These are phyloP conservation scores for Dallia pectoralis DNA, from an alignment of 2,797 vertebrate genomes.

Conservation along the genomic window DNA sequence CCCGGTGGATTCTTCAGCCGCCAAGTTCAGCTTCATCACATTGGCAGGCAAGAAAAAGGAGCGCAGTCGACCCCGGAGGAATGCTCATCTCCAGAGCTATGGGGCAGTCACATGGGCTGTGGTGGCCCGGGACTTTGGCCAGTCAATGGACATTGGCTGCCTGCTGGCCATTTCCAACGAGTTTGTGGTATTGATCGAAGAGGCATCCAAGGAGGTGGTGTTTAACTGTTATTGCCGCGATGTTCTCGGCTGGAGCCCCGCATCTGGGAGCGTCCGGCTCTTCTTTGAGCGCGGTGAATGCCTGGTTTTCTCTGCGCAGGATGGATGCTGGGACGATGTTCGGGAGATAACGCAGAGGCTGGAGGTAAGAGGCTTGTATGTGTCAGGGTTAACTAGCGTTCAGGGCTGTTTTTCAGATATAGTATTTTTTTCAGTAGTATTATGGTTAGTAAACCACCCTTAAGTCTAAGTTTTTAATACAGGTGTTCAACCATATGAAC, in stretches of 20 bases:
- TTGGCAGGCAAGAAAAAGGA: conserved; percentile 84
- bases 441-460: background rate
- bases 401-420: background rate
- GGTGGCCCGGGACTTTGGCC: conserved; percentile 78
- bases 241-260: conserved; percentile 85
- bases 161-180: conserved; percentile 84
- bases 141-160: conserved; percentile 79
- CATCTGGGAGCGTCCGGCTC: conserved; percentile 77
- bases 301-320: conserved; percentile 74
- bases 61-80: conserved; percentile 76
- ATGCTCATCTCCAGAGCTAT: conserved; percentile 77
- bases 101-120: conserved; percentile 84
- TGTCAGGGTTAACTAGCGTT: background rate
- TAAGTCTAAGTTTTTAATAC: background rate
- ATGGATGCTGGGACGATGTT: conserved; percentile 76
- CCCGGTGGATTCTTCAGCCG: conserved; percentile 75
- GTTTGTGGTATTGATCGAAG: conserved; percentile 82
- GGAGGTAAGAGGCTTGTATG: conserved; percentile 62
- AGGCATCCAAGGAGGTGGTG: conserved; percentile 83
- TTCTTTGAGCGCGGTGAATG: conserved; percentile 86
- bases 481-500: background rate
- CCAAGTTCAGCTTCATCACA: conserved; percentile 86
- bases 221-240: conserved; percentile 87
- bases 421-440: too few species aligned
- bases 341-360: conserved; percentile 79